Conservation (phyloP, 2,113 vertebrate genomes). For the Pleuronectes platessa region DNA sequence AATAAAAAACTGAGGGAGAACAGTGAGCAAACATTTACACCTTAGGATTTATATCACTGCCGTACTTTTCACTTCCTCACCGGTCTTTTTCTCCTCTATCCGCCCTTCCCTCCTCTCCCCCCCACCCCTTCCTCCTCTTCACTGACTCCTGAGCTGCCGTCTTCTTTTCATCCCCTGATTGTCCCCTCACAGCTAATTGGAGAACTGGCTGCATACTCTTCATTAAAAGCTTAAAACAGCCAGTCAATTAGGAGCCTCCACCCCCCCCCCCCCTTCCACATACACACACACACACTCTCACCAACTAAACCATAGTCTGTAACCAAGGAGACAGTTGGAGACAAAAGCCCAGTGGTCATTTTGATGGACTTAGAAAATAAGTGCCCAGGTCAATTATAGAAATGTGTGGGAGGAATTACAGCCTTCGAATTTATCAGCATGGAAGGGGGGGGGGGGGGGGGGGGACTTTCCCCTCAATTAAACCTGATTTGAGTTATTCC, state of each 20-base stretch:
- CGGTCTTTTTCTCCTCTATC: neutral
- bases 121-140: neutral
- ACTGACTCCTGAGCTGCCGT: constrained; percentile 4
- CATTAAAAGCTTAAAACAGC: constrained; percentile 78
- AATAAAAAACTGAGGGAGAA: no score
- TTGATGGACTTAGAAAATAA: constrained; percentile 58
- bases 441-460: neutral
- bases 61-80: neutral
- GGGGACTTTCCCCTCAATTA: constrained; percentile 64
- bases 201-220: constrained; percentile 66
- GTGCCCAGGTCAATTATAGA: constrained; percentile 61
- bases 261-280: neutral
- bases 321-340: constrained; percentile 67
- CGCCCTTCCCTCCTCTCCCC: neutral
- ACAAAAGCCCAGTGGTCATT: constrained; percentile 60
- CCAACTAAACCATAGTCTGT: constrained; percentile 46
- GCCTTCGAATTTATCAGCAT: constrained; percentile 10
- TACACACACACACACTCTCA: neutral
- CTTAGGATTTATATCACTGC: neutral
- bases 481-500: constrained; percentile 43
- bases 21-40: neutral
- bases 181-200: constrained; percentile 72
- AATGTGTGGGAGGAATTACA: constrained; percentile 49
- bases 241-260: constrained; percentile 77
- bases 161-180: constrained; percentile 51